Base-by-base conservation (phyloP, 2,113 vertebrate genomes). In the Nycticorax nycticorax region DNA sequence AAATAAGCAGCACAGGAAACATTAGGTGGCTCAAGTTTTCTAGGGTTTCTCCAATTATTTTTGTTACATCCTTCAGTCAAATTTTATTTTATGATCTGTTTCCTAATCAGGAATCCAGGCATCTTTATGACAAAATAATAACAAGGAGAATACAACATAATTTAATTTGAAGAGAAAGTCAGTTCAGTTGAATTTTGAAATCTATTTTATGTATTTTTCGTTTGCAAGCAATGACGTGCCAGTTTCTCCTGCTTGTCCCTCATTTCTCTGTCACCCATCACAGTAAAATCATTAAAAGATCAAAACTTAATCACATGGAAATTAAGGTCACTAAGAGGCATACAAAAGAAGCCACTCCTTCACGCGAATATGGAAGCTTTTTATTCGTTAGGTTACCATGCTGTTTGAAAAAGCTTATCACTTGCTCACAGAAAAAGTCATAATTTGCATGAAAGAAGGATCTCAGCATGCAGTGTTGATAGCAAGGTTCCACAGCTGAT, bases 121-220 rank as follows among this genome's bases (percentile, higher is more conserved):
- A 85, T 35, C 47, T 91, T 92, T 64, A 85, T 69, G 45, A 76
- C 10, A 92, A 77, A 96, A 63, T 57, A 95, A 75, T 39, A 69
- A 87, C 60, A 80, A 79, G 45, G 10, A 77, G 30, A 89, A 28
- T 20, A 79, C 30, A 94, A 78, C 47, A 62, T 47, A 47, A 97
- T 94, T 97, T 95, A 96, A 97, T 91, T 94, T 87, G 21, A 94
- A 94, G 67, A 93, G 50, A 33, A 56, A 93, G 64, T 95, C 14
- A 39, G 48, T 95, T 94, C 68, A 91, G 71, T 23, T 96, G 72
- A 88, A 90, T 88, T 95, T 83, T n/a, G 19, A 94, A 93, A 95
- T 91, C 47, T 86, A 71, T 87, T 92, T 88, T 41, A 84, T 43
- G 8, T 39, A 41, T 81, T 94, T 94, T 39, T 96, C 26, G 48